Base-by-base conservation (phyloP, 2,797 vertebrate species). In the Saxicola maurus region DNA sequence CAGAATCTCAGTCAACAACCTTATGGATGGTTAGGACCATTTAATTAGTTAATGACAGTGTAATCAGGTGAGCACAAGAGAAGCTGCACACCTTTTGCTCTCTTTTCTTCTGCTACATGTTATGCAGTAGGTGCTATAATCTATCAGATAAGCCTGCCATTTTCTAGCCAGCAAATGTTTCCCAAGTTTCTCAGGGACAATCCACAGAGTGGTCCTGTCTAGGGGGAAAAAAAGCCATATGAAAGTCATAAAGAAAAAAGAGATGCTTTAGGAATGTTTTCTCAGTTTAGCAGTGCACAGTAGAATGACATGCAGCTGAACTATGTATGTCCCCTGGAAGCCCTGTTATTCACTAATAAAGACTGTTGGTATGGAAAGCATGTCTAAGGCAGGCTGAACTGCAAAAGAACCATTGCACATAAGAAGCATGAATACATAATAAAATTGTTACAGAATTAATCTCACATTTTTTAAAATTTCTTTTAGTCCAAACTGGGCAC, bases 81-180 rank as follows among this genome's bases (percentile, higher is more conserved):
- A 60, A 43, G 14, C 19, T 35, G 66, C 35, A 14, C 16, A 61
- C 3, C 24, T 65, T 60, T 61, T 0, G 0, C 27, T 73, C 69
- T 23, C 23, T 71, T 15, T 37, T 71, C 19, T 53, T 49, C 38
- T 46, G 23, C 62, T 35, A 10, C 6, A 10, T 9, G 5, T 19
- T 46, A 17, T 24, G 14, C 24, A 55, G 28, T 27, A 46, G 16
- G 16, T 82, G 13, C 23, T 62, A 43, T 13, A 51, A 37, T 40
- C 15, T 30, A 6, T 20, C 37, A 77, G 13, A 60, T 28, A 65
- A 64, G 10, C 17, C 7, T 31, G 30, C 5, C 42, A 23, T 40
- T 77, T 65, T 52, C 27, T 28, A 49, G 23, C 15, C 45, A 18
- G 57, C 3, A 67, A 59, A 51, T 30, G 5, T 59, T 80, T 61